Evolutionary conservation across 2,113 vertebrate genomes (phyloP).

Genomic region (Charadrius vociferus): DNA sequence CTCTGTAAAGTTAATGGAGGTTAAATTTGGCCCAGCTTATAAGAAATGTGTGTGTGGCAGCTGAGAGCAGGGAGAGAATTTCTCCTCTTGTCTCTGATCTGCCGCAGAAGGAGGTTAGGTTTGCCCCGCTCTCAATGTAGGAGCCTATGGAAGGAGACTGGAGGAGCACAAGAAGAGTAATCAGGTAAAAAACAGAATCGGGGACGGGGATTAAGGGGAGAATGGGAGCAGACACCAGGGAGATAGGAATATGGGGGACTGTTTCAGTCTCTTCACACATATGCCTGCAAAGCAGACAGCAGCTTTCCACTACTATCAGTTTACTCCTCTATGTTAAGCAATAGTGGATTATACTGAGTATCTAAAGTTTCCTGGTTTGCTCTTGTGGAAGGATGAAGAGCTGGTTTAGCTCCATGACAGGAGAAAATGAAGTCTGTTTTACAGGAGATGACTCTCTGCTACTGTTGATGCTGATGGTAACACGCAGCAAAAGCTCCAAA

Average conservation of each 20-base stretch:
- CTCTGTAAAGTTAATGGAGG: slow-evolving; percentile 1
- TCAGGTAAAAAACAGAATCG: not conserved
- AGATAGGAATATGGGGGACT: not conserved
- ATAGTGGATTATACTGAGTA: not conserved
- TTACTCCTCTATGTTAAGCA: not conserved
- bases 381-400: not conserved
- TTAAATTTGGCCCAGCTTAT: not conserved
- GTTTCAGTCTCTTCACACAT: not conserved
- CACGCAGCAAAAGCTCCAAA: not conserved
- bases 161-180: not conserved
- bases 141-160: not conserved
- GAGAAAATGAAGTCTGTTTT: not conserved
- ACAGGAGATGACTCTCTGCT: not conserved
- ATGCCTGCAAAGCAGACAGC: not conserved
- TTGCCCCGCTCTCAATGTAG: not conserved
- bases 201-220: not conserved
- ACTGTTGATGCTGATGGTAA: not conserved
- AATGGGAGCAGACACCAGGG: not conserved
- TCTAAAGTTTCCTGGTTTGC: not conserved
- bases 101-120: not conserved
- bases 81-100: not conserved
- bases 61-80: not conserved
- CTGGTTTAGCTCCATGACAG: not conserved
- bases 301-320: not conserved
- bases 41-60: not conserved